Percentiles rank a stretch among this genome's conserved stretches.
Evolutionary conservation across 92 coral and sea anemone genomes (phyloP).

Genomic region (Porites rus): DNA sequence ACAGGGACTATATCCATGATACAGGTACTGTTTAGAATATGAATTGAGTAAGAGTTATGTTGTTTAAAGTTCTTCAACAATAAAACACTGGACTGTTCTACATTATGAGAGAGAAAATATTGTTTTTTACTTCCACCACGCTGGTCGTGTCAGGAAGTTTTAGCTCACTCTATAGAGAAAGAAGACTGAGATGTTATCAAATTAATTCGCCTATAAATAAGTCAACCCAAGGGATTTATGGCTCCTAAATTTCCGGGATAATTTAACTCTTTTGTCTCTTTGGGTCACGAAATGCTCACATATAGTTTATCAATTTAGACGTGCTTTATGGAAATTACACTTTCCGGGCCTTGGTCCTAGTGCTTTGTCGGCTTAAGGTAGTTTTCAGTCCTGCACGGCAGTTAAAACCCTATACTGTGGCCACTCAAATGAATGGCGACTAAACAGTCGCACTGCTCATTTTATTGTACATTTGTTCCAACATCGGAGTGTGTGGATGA

Average conservation of each 20-base stretch:
- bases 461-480: too few relatives aligned
- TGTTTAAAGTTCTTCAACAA: neutral
- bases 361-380: neutral
- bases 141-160: neutral
- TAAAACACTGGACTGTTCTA: constrained; percentile 16
- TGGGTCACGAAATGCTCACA: constrained; percentile 13
- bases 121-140: neutral
- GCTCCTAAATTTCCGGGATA: constrained; percentile 29
- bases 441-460: too few relatives aligned
- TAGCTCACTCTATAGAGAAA: constrained; percentile 18
- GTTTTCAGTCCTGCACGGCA: neutral
- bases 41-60: neutral
- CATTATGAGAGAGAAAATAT: neutral
- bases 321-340: neutral
- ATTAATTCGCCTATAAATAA: constrained; percentile 21
- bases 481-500: too few relatives aligned
- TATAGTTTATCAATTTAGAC: neutral
- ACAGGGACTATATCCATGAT: neutral
- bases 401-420: neutral
- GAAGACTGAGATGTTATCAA: constrained; percentile 40
- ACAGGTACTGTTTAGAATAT: constrained; percentile 21
- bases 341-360: neutral
- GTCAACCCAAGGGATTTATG: constrained; percentile 21
- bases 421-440: too few relatives aligned
- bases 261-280: neutral